phyloP scores from a whole-genome alignment of 2,888 invertebrate species.

The Drosophila nr. perissopoda region DNA sequence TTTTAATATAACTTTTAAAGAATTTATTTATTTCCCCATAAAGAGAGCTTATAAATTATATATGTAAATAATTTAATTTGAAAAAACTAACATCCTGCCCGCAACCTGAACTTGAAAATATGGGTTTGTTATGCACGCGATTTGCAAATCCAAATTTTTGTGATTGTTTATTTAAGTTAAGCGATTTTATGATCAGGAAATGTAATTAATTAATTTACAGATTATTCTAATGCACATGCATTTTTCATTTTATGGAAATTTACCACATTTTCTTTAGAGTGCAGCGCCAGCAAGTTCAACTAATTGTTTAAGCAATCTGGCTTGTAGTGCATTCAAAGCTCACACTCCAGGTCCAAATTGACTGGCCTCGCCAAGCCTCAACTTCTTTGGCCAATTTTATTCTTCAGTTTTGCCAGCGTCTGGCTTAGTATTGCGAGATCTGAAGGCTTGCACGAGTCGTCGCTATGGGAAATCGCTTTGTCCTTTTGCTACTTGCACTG shows the following conservation, averaged over 20 bases:
- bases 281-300: constrained; percentile 11
- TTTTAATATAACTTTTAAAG: not conserved
- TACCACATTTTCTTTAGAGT: not conserved
- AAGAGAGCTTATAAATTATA: not conserved
- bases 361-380: not conserved
- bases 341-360: constrained; percentile 41
- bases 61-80: not conserved
- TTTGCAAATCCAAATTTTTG: not conserved
- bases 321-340: constrained; percentile 31
- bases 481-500: constrained; percentile 13
- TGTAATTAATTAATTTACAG: not conserved
- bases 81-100: not conserved
- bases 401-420: not conserved
- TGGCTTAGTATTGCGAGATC: constrained; percentile 22
- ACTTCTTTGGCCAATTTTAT: constrained; percentile 13
- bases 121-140: not conserved
- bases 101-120: not conserved
- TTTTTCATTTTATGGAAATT: not conserved
- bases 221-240: not conserved
- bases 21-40: not conserved
- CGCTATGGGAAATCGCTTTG: constrained; percentile 43
- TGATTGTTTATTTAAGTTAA: not conserved
- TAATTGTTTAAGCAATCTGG: constrained; percentile 59
- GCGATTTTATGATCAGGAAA: not conserved
- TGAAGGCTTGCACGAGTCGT: constrained; percentile 3